phyloP scores from a whole-genome alignment of 1,140 invertebrate genomes.

The Dendroctonus valens region DNA sequence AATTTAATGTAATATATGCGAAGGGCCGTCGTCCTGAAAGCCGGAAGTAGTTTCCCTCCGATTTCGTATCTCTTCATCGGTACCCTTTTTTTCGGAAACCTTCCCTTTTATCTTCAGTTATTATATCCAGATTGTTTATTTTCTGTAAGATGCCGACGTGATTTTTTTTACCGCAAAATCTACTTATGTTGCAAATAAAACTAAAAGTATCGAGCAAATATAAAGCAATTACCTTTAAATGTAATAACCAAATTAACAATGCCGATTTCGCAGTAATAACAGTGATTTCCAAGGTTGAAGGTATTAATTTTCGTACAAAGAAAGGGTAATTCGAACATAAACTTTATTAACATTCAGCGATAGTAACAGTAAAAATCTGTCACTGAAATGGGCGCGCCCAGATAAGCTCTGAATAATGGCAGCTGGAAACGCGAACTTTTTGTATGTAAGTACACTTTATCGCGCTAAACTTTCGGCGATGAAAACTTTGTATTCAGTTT shows the following conservation, averaged over 20 bases:
- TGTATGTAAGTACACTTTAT: constrained; percentile 11
- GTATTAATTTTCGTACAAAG: constrained; percentile 25
- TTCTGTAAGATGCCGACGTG: no score
- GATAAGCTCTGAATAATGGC: constrained; percentile 25
- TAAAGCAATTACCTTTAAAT: no score
- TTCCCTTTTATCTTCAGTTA: no score
- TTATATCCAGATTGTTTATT: no score
- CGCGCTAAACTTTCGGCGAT: constrained; percentile 7
- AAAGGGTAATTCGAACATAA: constrained; percentile 25
- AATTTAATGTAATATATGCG: constrained; percentile 32
- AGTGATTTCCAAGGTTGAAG: constrained; percentile 13
- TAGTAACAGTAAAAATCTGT: constrained; percentile 30
- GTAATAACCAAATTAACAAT: no score
- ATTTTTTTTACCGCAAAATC: no score
- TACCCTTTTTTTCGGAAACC: no score
- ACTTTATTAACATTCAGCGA: constrained; percentile 25
- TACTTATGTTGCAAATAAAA: no score
- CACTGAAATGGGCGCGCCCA: constrained; percentile 15
- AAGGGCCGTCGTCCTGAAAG: constrained; percentile 12
- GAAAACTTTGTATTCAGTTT: constrained; percentile 9
- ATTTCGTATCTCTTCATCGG: background rate
- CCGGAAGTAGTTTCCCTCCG: constrained; percentile 10
- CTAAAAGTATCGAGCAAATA: no score
- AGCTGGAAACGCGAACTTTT: constrained; percentile 21
- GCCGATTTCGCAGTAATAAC: constrained; percentile 3